Evolutionary conservation across 2,888 invertebrate genomes (phyloP), one percentile per base, ranked within the genome.

Genomic region (Trachelus tabidus): DNA sequence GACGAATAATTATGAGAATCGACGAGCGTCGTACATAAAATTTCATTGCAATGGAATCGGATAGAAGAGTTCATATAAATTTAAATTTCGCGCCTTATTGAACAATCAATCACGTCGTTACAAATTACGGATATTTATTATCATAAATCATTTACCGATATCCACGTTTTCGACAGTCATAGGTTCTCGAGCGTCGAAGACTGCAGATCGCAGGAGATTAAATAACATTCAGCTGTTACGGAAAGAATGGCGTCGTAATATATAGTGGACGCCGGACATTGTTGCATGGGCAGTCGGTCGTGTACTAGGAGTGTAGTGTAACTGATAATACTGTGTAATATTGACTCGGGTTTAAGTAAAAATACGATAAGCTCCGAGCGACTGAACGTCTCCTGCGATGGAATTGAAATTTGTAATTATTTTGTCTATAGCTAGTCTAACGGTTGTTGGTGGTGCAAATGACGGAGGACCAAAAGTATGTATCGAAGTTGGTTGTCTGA

Each of bases 401-500:
- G 56, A 56, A 23, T 56, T 9, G 2, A 56, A 56, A 56, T 56
- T 56, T 9, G 9, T 56, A 0, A 56, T 56, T 56, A 6, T 56
- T 23, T 56, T 23, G 56, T 23, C 2, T 23, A 23, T 56, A 23
- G 56, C 2, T 23, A 56, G 56, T 56, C 56, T 56, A 23, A 56
- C 23, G 56, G 56, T 56, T 56, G 23, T 23, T 56, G 9, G 56
- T 56, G 56, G 15, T 23, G 23, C 23, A 6, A 56, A 34, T 34
- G 33, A 75, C 33, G 75, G 68, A 33, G 75, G 71, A 68, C 73
- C 76, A 12, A 76, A 73, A 76, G 15, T 76, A 12, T 78, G 78
- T n/a, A 73, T 78, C 40, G 71, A 78, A 12, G 76, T 33, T 73
- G 78, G 78, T 73, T 78, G 78, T 68, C 15, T 78, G 15, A 68